A percentile compares a stretch with the other conserved stretches of the same genome.
These are phyloP conservation scores for Apamea epomidion DNA, from an alignment of 2,888 invertebrate species.

Conservation along the genomic window DNA sequence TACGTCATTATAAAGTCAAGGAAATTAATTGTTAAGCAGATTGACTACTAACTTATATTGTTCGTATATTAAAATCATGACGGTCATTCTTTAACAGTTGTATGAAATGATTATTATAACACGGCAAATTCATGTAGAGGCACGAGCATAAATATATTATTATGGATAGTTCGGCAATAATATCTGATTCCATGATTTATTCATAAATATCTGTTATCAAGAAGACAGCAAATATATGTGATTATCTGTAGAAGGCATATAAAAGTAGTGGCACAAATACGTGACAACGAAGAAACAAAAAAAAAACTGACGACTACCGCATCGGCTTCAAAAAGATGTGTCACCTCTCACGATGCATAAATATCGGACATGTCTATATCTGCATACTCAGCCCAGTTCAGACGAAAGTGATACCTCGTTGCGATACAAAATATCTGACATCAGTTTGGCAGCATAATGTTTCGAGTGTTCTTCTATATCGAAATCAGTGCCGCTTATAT, in stretches of 20 bases:
- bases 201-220: background rate
- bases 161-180: background rate
- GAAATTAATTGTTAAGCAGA: background rate
- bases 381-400: background rate
- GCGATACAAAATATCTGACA: too few species aligned
- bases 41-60: background rate
- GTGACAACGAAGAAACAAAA: background rate
- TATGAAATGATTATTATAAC: background rate
- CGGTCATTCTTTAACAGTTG: background rate
- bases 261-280: background rate
- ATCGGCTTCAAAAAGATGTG: background rate
- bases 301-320: background rate
- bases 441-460: background rate
- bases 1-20: constrained; percentile 90
- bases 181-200: background rate
- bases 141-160: background rate
- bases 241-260: background rate
- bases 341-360: background rate
- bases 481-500: background rate
- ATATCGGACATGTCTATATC: background rate
- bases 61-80: background rate
- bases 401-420: background rate
- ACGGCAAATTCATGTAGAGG: background rate
- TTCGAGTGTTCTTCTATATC: background rate
- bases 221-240: background rate